Percentiles rank a stretch among this genome's conserved stretches.
phyloP scores from a whole-genome alignment of 2,113 vertebrate species.

The Platichthys flesus region DNA sequence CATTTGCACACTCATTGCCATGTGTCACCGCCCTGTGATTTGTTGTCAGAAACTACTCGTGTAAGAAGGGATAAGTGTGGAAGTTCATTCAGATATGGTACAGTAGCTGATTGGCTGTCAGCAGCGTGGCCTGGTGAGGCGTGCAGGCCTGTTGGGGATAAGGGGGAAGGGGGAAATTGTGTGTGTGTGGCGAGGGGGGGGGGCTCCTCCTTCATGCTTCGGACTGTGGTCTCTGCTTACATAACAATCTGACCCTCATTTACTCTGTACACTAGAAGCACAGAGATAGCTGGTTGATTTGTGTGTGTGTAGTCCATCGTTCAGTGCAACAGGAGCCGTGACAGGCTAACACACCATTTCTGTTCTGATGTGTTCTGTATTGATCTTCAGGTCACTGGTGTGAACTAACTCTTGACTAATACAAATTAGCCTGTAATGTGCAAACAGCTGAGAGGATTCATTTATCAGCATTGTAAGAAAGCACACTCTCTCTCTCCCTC shows the following conservation, averaged over 20 bases:
- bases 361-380: conserved; percentile 35
- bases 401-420: conserved; percentile 58
- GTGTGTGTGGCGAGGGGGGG: neutral
- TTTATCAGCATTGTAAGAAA: conserved; percentile 52
- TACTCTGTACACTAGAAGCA: conserved; percentile 3
- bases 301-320: neutral
- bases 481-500: conserved; percentile 9
- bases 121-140: conserved; percentile 34
- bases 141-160: conserved; percentile 37
- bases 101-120: conserved; percentile 36
- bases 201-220: conserved; percentile 28
- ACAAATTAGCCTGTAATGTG: conserved; percentile 55
- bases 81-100: conserved; percentile 24
- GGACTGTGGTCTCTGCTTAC: conserved; percentile 56
- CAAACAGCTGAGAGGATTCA: conserved; percentile 48
- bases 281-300: neutral
- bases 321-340: neutral
- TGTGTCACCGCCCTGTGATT: neutral
- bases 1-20: neutral
- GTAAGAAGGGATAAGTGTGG: neutral
- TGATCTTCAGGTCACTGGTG: conserved; percentile 39
- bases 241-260: conserved; percentile 59
- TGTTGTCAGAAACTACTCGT: neutral
- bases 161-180: conserved; percentile 34
- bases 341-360: conserved; percentile 13